A percentile compares a stretch with the other conserved stretches of the same genome.
These are phyloP conservation scores for Athalia circularis DNA, from an alignment of 2,888 invertebrate genomes.

Conservation along the genomic window DNA sequence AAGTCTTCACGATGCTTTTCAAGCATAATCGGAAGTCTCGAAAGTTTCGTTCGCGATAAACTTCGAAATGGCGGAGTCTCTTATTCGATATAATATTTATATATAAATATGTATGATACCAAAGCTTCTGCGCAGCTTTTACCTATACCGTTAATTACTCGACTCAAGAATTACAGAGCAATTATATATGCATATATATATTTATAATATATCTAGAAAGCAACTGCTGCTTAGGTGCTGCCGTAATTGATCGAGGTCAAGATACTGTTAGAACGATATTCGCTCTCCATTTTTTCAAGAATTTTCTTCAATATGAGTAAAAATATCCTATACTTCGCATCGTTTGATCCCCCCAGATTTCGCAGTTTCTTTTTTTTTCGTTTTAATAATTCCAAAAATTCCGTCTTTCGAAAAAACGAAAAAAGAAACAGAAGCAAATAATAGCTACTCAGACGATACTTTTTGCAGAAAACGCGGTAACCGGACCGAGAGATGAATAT, in stretches of 20 bases:
- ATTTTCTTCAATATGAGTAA: background rate
- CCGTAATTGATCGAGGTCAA: conserved; percentile 47
- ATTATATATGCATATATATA: conserved; percentile 23
- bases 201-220: background rate
- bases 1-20: too few species aligned
- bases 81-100: too few species aligned
- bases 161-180: conserved; percentile 6
- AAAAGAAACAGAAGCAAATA: background rate
- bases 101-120: too few species aligned
- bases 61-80: too few species aligned
- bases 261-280: conserved; percentile 47
- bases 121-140: too few species aligned
- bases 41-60: too few species aligned
- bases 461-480: conserved; percentile 9
- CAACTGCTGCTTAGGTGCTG: conserved; percentile 22
- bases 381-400: too few species aligned
- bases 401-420: background rate
- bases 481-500: conserved; percentile 6
- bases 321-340: too few species aligned
- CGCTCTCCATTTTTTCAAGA: conserved; percentile 3
- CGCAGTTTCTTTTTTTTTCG: too few species aligned
- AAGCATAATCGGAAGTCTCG: too few species aligned
- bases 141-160: conserved; percentile 1
- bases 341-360: background rate
- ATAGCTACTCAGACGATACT: background rate